Conservation (phyloP, 2,113 vertebrate species). For the Gallinago undulata region DNA sequence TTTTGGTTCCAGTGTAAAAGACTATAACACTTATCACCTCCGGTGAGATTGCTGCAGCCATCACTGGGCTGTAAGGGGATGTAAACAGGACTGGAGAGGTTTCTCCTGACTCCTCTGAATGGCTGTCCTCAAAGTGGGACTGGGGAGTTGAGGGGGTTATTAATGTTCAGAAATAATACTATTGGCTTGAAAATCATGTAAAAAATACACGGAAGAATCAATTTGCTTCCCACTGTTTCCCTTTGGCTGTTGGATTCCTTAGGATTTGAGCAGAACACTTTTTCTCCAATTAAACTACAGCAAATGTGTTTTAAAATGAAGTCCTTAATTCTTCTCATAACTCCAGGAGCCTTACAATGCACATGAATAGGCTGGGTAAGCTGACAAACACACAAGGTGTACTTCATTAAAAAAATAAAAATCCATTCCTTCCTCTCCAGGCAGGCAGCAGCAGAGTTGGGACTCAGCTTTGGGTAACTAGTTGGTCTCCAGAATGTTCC, state of each 20-base stretch:
- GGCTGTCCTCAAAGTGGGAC: background rate
- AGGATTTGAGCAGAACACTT: background rate
- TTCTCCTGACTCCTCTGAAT: background rate
- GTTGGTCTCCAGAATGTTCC: background rate
- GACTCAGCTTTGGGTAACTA: background rate
- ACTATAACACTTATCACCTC: rapidly evolving
- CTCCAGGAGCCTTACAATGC: background rate
- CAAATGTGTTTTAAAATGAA: background rate
- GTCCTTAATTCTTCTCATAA: background rate
- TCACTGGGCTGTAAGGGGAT: rapidly evolving
- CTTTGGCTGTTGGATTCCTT: background rate
- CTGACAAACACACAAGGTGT: background rate
- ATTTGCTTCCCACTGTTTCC: background rate
- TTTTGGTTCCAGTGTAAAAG: background rate
- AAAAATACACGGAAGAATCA: background rate
- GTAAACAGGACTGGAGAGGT: background rate
- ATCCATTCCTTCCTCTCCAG: background rate
- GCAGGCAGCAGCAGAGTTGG: background rate
- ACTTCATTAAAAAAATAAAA: background rate
- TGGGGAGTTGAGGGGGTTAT: background rate
- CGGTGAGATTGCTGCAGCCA: background rate
- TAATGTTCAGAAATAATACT: background rate
- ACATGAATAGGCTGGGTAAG: background rate
- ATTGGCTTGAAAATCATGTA: background rate
- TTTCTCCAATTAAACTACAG: background rate